Evolutionary conservation across 2,113 vertebrate genomes (phyloP).

Genomic region (Centropus bengalensis): DNA sequence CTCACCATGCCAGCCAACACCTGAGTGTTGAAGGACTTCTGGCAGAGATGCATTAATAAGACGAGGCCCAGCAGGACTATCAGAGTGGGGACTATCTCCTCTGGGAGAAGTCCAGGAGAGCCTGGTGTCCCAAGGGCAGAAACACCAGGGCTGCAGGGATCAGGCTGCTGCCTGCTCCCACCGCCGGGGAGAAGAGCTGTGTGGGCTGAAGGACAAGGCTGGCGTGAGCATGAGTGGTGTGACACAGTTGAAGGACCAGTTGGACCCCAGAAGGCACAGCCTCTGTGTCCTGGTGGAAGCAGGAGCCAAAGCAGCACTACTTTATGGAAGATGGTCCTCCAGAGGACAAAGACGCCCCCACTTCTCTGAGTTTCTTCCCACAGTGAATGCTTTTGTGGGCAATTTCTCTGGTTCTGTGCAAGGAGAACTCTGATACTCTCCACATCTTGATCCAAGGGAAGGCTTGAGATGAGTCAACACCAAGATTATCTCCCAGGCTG

Average conservation of each 20-base stretch:
- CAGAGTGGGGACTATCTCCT: not conserved
- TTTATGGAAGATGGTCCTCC: not conserved
- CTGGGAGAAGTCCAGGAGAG: not conserved
- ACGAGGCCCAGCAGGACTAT: not conserved
- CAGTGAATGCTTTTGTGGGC: not conserved
- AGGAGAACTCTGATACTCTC: not conserved
- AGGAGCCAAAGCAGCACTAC: fast-evolving
- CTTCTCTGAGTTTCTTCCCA: not conserved
- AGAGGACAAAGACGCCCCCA: not conserved
- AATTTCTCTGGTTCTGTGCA: not conserved
- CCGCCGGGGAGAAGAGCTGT: fast-evolving
- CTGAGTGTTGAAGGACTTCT: not conserved
- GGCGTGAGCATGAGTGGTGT: fast-evolving
- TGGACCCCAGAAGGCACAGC: not conserved
- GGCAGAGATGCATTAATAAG: not conserved
- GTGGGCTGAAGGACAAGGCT: not conserved
- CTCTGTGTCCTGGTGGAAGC: fast-evolving
- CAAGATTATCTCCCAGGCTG: not conserved
- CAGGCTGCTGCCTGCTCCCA: not conserved
- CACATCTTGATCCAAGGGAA: not conserved
- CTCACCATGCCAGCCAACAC: not conserved
- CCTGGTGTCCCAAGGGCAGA: not conserved
- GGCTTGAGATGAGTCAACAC: not conserved
- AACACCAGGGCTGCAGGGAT: fast-evolving
- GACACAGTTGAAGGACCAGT: not conserved